Percentiles rank a stretch among this genome's conserved stretches.
Conservation (phyloP, 2,113 vertebrate species). For the Raja brachyura region DNA sequence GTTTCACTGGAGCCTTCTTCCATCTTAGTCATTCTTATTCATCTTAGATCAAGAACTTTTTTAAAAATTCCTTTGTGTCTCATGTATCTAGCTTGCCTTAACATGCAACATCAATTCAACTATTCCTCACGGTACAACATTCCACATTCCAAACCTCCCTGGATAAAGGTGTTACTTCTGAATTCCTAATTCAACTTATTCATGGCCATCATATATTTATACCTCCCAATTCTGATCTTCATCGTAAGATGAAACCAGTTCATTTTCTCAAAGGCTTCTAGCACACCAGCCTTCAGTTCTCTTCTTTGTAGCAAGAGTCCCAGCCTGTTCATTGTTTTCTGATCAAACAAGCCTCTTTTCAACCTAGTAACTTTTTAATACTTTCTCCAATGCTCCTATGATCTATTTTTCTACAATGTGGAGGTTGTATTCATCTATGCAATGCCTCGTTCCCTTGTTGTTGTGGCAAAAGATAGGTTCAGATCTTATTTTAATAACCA, state of each 20-base stretch:
- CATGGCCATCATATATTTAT: neutral
- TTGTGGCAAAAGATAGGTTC: neutral
- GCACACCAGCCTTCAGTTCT: neutral
- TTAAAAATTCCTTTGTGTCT: neutral
- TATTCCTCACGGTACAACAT: neutral
- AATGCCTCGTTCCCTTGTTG: neutral
- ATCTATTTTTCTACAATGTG: neutral
- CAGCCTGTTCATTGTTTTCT: neutral
- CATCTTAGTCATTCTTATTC: neutral
- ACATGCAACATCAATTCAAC: neutral
- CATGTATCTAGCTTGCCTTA: neutral
- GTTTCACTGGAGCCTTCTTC: neutral
- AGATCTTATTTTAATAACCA: neutral
- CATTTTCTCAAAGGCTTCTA: neutral
- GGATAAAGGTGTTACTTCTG: neutral
- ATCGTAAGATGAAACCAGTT: neutral
- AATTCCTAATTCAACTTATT: neutral
- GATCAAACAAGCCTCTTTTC: neutral
- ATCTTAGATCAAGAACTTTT: neutral
- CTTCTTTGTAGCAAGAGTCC: neutral
- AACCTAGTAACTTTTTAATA: neutral
- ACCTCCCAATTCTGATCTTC: neutral
- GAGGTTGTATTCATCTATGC: neutral
- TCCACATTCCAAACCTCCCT: neutral
- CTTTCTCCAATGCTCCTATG: neutral